A percentile compares a stretch with the other conserved stretches of the same genome.
Conservation (phyloP, 2,113 vertebrate genomes). For the Cairina moschata region DNA sequence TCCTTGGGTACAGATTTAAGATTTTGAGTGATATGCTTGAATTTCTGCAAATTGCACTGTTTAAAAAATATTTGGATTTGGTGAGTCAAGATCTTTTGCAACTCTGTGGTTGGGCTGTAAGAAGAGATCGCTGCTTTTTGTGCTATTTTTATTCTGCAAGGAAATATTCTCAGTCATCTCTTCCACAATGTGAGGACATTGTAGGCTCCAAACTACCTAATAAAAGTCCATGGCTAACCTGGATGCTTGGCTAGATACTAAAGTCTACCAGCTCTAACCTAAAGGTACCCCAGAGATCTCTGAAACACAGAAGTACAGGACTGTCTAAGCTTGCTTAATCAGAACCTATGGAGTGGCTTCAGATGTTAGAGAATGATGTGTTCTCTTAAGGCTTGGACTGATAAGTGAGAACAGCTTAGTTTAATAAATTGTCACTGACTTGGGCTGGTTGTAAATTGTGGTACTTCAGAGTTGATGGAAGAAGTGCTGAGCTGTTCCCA, state of each 20-base stretch:
- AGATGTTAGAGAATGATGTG: background rate
- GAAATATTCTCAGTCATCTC: background rate
- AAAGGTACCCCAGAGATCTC: background rate
- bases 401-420: background rate
- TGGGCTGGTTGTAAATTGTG: background rate
- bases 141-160: background rate
- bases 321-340: background rate
- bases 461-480: background rate
- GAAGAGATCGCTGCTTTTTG: constrained; percentile 10
- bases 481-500: background rate
- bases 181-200: background rate
- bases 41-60: background rate
- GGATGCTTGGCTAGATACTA: background rate
- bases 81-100: constrained; percentile 28
- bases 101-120: background rate
- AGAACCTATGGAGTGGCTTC: background rate
- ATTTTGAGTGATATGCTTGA: background rate
- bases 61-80: background rate
- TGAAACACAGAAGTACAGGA: background rate
- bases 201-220: background rate
- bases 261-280: background rate
- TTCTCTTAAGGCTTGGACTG: background rate
- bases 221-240: background rate
- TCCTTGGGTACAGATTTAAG: background rate
- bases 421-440: background rate